Conservation (phyloP, 2,888 invertebrate species). For the Elaeidobius kamerunicus region DNA sequence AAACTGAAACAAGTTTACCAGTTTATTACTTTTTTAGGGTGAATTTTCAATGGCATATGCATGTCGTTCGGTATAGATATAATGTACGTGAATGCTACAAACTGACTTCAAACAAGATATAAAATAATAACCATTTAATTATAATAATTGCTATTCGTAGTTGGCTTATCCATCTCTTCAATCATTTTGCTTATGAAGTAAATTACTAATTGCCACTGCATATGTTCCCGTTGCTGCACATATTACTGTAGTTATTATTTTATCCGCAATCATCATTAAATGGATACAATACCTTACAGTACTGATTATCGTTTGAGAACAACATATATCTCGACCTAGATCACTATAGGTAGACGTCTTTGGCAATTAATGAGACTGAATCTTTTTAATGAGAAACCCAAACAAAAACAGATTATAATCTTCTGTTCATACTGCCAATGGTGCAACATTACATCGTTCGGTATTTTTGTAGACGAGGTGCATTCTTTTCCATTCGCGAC, state of each 20-base stretch:
- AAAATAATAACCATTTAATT: no score
- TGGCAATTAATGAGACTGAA: constrained; percentile 3
- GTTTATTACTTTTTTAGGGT: constrained; percentile 1
- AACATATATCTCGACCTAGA: constrained; percentile 1
- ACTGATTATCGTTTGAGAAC: constrained; percentile 11
- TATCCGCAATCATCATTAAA: constrained; percentile 6
- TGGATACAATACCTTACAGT: constrained; percentile 10
- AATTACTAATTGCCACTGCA: no score
- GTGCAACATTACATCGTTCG: not conserved
- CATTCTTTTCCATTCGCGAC: constrained; percentile 12
- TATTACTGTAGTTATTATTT: not conserved
- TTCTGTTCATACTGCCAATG: constrained; percentile 8
- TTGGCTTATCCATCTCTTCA: no score
- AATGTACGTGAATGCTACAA: no score
- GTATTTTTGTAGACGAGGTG: constrained; percentile 6
- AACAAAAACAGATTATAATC: constrained; percentile 20
- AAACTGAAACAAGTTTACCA: constrained; percentile 10
- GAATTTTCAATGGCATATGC: no score
- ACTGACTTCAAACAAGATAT: no score
- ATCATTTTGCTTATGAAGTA: no score
- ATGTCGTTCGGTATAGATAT: no score
- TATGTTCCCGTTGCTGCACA: no score
- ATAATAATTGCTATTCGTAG: no score
- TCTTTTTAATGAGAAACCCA: constrained; percentile 14
- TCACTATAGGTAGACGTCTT: constrained; percentile 1